Conservation (phyloP, 2,797 vertebrate species). For the Paramormyrops hopkinsi region DNA sequence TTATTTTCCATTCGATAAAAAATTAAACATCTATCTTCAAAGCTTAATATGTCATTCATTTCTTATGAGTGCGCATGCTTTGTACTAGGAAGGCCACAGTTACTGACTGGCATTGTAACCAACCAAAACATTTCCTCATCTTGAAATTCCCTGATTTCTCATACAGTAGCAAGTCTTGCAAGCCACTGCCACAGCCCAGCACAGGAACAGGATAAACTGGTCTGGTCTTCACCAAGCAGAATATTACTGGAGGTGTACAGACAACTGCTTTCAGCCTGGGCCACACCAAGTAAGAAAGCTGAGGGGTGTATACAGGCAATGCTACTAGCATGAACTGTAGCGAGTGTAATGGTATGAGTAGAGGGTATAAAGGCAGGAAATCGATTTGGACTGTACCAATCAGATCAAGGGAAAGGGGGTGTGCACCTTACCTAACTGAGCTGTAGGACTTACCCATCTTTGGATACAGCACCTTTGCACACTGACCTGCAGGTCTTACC, state of each 20-base stretch:
- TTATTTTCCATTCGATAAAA: not conserved
- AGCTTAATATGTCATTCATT: not conserved
- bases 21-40: not conserved
- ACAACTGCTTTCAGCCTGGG: not conserved
- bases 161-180: not conserved
- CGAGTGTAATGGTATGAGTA: not conserved
- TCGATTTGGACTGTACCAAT: not conserved
- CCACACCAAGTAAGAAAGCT: not conserved
- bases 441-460: not conserved
- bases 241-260: not conserved
- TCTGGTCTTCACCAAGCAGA: not conserved
- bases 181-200: not conserved
- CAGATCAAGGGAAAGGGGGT: not conserved
- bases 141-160: not conserved
- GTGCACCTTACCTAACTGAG: not conserved
- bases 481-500: not conserved
- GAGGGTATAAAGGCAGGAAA: not conserved
- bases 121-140: not conserved
- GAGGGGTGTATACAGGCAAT: not conserved
- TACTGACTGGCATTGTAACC: not conserved
- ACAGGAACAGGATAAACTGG: conserved; percentile 8
- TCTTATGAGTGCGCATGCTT: not conserved
- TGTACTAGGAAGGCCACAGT: not conserved
- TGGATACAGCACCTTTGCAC: not conserved
- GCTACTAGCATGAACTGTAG: not conserved